These are phyloP conservation scores for Ryuthela nishihirai DNA, from an alignment of 2,888 invertebrate species.

Conservation along the genomic window DNA sequence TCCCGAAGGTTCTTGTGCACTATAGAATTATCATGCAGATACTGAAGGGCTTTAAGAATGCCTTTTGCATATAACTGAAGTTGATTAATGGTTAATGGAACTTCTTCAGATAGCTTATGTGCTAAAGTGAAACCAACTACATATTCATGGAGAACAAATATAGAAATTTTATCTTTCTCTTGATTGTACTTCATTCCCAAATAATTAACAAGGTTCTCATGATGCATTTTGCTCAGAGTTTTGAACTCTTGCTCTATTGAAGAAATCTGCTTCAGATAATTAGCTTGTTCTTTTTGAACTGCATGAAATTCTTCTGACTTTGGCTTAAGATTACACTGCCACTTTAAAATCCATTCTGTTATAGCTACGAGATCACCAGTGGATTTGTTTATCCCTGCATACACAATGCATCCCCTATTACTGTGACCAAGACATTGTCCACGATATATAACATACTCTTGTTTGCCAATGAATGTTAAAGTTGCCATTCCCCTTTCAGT, in stretches of 20 bases:
- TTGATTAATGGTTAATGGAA: conserved; percentile 57
- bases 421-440: conserved; percentile 61
- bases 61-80: conserved; percentile 66
- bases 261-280: conserved; percentile 54
- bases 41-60: conserved; percentile 69
- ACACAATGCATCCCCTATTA: conserved; percentile 67
- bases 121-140: conserved; percentile 52
- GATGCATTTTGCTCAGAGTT: conserved; percentile 64
- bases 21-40: conserved; percentile 74
- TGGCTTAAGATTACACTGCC: conserved; percentile 45
- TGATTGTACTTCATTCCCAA: conserved; percentile 62
- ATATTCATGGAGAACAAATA: conserved; percentile 56
- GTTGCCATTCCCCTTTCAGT: conserved; percentile 19
- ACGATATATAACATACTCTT: conserved; percentile 15
- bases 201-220: conserved; percentile 70
- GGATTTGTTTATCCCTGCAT: conserved; percentile 69
- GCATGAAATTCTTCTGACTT: conserved; percentile 42
- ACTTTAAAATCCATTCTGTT: conserved; percentile 64
- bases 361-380: conserved; percentile 68
- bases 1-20: conserved; percentile 76
- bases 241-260: conserved; percentile 75
- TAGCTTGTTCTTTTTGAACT: conserved; percentile 45
- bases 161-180: conserved; percentile 61
- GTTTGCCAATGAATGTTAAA: conserved; percentile 20
- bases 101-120: conserved; percentile 56